Evolutionary conservation across 2,888 invertebrate genomes (phyloP).

Genomic region (Acheta domesticus): DNA sequence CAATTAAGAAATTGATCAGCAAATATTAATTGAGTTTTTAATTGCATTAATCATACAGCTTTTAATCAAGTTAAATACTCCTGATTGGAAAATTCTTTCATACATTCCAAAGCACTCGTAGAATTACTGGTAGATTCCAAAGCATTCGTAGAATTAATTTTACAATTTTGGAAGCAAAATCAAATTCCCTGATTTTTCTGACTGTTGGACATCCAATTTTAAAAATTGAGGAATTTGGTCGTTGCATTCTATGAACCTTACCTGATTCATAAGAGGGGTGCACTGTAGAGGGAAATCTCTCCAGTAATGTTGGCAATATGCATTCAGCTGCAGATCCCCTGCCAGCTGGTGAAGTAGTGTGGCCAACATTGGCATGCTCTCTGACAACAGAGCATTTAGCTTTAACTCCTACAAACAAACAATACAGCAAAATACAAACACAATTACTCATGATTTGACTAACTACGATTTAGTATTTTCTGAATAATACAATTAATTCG

Average conservation of each 20-base stretch:
- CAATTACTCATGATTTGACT: background rate
- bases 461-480: background rate
- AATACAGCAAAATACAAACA: background rate
- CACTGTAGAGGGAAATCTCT: constrained; percentile 73
- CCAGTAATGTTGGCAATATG: constrained; percentile 78
- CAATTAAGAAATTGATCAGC: too few relatives aligned
- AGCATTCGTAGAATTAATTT: too few relatives aligned
- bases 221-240: too few relatives aligned
- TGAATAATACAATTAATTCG: background rate
- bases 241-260: background rate
- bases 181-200: too few relatives aligned
- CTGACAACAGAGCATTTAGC: constrained; percentile 66
- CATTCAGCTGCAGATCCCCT: constrained; percentile 66
- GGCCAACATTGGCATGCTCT: constrained; percentile 65
- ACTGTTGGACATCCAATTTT: too few relatives aligned
- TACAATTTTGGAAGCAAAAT: too few relatives aligned
- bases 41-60: too few relatives aligned
- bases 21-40: too few relatives aligned
- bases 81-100: too few relatives aligned
- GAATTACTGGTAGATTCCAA: too few relatives aligned
- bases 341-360: constrained; percentile 71
- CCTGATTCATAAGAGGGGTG: constrained; percentile 41
- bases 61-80: too few relatives aligned
- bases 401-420: constrained; percentile 64
- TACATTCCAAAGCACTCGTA: too few relatives aligned